phyloP scores from a whole-genome alignment of 2,113 vertebrate genomes.

The Caranx melampygus region DNA sequence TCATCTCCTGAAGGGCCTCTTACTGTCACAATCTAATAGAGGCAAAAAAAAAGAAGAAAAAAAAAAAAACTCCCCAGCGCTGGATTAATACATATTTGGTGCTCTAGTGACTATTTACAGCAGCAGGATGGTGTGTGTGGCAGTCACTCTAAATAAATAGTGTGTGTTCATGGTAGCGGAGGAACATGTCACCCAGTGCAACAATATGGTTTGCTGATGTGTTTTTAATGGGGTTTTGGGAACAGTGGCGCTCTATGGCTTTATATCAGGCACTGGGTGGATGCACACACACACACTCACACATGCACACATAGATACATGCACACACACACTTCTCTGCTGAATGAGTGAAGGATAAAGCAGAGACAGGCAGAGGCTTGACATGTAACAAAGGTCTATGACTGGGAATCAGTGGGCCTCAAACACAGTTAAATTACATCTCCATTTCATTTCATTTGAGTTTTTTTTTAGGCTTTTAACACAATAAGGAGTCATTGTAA shows the following conservation, averaged over 20 bases:
- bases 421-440: too few relatives aligned
- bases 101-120: not conserved
- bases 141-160: not conserved
- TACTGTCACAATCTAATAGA: constrained; percentile 11
- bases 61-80: not conserved
- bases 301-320: too few relatives aligned
- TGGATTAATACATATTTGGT: not conserved
- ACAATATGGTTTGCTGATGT: constrained; percentile 5
- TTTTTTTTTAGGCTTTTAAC: too few relatives aligned
- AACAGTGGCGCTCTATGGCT: not conserved
- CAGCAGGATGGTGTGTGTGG: not conserved
- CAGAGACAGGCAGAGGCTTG: too few relatives aligned
- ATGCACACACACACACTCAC: not conserved
- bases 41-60: not conserved
- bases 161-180: not conserved
- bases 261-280: not conserved
- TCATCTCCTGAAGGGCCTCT: not conserved
- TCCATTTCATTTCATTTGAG: too few relatives aligned
- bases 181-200: not conserved
- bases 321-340: too few relatives aligned
- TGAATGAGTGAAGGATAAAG: too few relatives aligned
- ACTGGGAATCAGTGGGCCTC: too few relatives aligned
- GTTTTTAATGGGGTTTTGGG: not conserved
- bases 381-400: too few relatives aligned
- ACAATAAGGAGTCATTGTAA: too few relatives aligned